Conservation (phyloP, 2,113 vertebrate genomes). For the Chrysemys picta region DNA sequence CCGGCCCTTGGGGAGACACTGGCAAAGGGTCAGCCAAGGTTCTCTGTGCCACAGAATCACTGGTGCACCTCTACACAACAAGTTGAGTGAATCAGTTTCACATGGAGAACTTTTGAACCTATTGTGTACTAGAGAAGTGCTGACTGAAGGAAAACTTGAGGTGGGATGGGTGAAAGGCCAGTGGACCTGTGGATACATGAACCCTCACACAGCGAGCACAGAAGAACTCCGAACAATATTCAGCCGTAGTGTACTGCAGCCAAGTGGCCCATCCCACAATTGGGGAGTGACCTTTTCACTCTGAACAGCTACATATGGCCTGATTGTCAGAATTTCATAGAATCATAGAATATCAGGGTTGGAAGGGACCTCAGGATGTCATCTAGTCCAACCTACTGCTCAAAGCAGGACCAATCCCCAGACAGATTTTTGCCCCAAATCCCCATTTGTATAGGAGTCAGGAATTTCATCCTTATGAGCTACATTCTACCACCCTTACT, state of each 20-base stretch:
- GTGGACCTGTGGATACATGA: not conserved
- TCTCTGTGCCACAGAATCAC: not conserved
- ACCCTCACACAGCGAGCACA: not conserved
- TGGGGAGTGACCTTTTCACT: not conserved
- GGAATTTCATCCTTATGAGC: not conserved
- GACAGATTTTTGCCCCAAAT: too few relatives aligned
- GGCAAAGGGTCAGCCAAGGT: not conserved
- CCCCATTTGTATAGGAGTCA: not conserved
- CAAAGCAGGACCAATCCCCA: too few relatives aligned
- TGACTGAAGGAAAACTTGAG: not conserved
- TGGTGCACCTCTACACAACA: not conserved
- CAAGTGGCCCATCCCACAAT: rapidly evolving
- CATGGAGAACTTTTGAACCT: not conserved
- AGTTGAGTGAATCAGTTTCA: not conserved
- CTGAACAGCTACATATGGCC: not conserved
- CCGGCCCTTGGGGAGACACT: rapidly evolving
- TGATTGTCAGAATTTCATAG: not conserved
- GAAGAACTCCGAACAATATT: not conserved
- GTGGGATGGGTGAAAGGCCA: not conserved
- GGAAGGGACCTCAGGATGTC: too few relatives aligned
- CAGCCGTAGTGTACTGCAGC: not conserved
- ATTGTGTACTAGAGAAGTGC: not conserved
- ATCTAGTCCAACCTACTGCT: too few relatives aligned
- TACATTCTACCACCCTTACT: not conserved
- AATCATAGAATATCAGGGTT: too few relatives aligned